Percentiles rank a stretch among this genome's conserved stretches.
Conservation (phyloP, 2,797 vertebrate species). For the Coendou prehensilis region DNA sequence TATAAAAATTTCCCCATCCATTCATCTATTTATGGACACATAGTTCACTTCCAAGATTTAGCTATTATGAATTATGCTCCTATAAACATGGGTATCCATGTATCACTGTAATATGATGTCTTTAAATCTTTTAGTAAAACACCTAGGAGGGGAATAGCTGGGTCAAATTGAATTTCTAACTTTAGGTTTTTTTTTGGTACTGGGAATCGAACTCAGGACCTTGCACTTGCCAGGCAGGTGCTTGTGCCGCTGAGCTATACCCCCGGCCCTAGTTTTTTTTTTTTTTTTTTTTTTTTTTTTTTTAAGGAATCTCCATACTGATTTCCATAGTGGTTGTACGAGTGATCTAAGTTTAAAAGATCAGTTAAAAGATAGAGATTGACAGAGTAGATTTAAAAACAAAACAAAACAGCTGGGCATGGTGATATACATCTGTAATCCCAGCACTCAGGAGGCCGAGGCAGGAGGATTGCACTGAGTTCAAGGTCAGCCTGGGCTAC, state of each 20-base stretch:
- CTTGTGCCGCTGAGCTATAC: no score
- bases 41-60: not conserved
- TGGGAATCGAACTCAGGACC: no score
- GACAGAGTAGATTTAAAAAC: not conserved
- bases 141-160: not conserved
- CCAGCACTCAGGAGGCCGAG: not conserved
- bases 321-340: not conserved
- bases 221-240: no score
- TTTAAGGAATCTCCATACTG: not conserved
- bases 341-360: conserved; percentile 11
- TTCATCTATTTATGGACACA: not conserved
- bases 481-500: not conserved
- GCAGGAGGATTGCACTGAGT: not conserved
- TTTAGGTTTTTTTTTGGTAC: no score
- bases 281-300: not conserved
- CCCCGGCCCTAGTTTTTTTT: no score
- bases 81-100: not conserved
- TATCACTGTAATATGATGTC: not conserved
- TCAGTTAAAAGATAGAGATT: not conserved
- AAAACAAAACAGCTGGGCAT: not conserved
- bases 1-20: not conserved
- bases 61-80: not conserved
- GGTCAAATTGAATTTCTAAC: no score
- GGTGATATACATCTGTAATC: not conserved
- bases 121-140: not conserved